Conservation (phyloP, 2,888 invertebrate species). For the Andricus curvator region DNA sequence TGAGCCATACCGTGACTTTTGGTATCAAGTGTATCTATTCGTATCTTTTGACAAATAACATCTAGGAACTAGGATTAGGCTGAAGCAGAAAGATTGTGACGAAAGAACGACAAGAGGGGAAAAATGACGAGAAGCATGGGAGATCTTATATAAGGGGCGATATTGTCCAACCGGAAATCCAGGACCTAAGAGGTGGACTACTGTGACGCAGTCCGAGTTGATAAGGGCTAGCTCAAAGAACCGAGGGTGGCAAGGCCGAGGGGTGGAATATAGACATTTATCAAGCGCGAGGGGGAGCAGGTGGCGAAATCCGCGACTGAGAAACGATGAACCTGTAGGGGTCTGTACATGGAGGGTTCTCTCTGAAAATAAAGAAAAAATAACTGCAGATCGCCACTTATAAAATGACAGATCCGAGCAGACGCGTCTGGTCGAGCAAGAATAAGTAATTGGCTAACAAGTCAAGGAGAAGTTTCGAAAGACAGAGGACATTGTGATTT, state of each 20-base stretch:
- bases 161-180: constrained; percentile 49
- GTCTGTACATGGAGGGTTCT: constrained; percentile 40
- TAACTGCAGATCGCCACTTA: constrained; percentile 58
- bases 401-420: constrained; percentile 54
- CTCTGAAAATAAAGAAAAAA: constrained; percentile 44
- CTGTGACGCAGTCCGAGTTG: constrained; percentile 61
- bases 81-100: constrained; percentile 32
- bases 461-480: background rate
- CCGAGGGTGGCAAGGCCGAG: constrained; percentile 54
- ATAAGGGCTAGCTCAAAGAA: constrained; percentile 64
- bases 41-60: constrained; percentile 38
- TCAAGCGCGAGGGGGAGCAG: constrained; percentile 69
- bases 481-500: background rate
- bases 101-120: constrained; percentile 33
- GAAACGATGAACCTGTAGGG: constrained; percentile 57
- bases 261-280: constrained; percentile 71
- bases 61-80: constrained; percentile 42
- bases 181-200: constrained; percentile 48
- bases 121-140: constrained; percentile 41
- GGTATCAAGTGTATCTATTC: constrained; percentile 5
- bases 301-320: constrained; percentile 66
- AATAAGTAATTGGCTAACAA: constrained; percentile 34
- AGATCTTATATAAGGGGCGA: constrained; percentile 32
- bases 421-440: constrained; percentile 42
- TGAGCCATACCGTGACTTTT: background rate